Evolutionary conservation across 2,797 vertebrate genomes (phyloP), one percentile per base, ranked within the genome.

Genomic region (Enteromius paludinosus): DNA sequence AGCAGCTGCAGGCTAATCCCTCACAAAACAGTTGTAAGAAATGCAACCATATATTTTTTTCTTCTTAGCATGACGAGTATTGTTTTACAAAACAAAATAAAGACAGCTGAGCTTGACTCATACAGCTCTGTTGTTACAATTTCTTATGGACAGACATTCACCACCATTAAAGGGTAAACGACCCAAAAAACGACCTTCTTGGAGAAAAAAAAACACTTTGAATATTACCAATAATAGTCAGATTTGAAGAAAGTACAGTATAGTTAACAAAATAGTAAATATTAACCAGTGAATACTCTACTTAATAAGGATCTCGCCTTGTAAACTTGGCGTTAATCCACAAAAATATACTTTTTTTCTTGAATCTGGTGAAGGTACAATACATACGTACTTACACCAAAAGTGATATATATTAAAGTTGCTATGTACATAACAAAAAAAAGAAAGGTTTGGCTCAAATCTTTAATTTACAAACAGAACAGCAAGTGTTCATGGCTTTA

Each of bases 401-500:
- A 94, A 93, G 95, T 96, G 96, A 96, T 96, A 96, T 97, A 97
- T 95, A 96, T 97, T 95, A 96, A 94, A 94, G 93, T 95, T 82
- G 89, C 89, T 94, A 94, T 95, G 92, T 95, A 95, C 95, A 95
- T 87, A 94, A 93, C 87, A 91, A 93, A 93, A 90, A 81, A 43
- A 84, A 92, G 89, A 94, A 93, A 90, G 18, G 94, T 98, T 98
- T 99, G 97, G 97, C 97, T 98, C 97, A 96, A 98, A 96, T 97
- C 95, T 88, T 97, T 95, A 95, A 96, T 97, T 96, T 96, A 98
- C 95, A 97, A 96, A 97, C 94, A 97, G 94, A 96, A 95, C 94
- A 95, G 90, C 92, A 96, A 97, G 96, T 96, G 96, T 97, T 96
- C 97, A 99, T 99, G 98, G 98, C 98, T 99, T 99, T 96, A 95